A percentile compares a stretch with the other conserved stretches of the same genome.
Conservation (phyloP, 1,140 invertebrate species). For the Oryzaephilus surinamensis region DNA sequence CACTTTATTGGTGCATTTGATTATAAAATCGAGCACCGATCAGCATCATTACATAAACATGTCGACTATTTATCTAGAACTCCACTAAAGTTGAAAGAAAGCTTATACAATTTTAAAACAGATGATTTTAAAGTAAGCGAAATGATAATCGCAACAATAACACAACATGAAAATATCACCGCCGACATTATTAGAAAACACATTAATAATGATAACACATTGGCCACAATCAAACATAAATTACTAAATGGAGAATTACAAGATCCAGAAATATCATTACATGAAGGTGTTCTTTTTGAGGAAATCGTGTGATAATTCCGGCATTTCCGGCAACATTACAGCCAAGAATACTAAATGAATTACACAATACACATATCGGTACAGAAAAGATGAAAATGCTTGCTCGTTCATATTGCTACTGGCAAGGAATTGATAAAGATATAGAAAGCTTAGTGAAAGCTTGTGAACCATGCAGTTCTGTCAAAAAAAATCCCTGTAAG, state of each 20-base stretch:
- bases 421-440: constrained; percentile 19
- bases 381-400: constrained; percentile 26
- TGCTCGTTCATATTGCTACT: constrained; percentile 12
- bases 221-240: no score
- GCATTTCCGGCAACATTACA: constrained; percentile 11
- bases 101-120: background rate
- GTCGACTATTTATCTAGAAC: constrained; percentile 25
- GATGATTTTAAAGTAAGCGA: no score
- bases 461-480: constrained; percentile 19
- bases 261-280: no score
- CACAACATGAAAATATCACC: no score
- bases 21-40: constrained; percentile 15
- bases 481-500: constrained; percentile 17
- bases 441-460: constrained; percentile 22
- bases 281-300: no score
- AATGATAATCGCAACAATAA: no score
- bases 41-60: constrained; percentile 13
- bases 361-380: constrained; percentile 21
- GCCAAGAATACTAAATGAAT: constrained; percentile 7
- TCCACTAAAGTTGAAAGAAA: constrained; percentile 5
- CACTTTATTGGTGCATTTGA: constrained; percentile 22
- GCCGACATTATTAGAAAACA: no score
- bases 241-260: no score
- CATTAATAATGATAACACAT: no score
- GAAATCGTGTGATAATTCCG: constrained; percentile 6